Evolutionary conservation across 2,888 invertebrate species (phyloP).

Genomic region (Nephrocerus scutellatus): DNA sequence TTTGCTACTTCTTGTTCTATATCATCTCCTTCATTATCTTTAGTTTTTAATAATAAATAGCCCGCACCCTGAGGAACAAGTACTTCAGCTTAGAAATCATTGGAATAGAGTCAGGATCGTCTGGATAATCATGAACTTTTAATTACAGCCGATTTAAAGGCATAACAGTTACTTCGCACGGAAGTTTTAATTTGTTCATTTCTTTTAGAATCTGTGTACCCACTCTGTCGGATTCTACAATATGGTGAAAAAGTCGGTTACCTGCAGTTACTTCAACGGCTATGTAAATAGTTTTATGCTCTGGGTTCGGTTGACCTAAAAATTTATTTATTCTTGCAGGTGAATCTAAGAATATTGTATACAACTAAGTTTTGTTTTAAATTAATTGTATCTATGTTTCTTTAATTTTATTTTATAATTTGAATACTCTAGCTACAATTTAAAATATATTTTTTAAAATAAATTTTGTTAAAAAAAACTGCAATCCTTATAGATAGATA

Average conservation of each 20-base stretch:
- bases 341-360: no score
- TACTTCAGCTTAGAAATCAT: constrained; percentile 92
- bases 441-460: no score
- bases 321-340: no score
- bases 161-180: constrained; percentile 99
- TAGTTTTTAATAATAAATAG: constrained; percentile 84
- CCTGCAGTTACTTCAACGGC: constrained; percentile 93
- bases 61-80: constrained; percentile 93
- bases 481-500: no score
- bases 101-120: constrained; percentile 78
- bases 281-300: constrained; percentile 93
- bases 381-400: no score
- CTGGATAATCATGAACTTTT: constrained; percentile 47
- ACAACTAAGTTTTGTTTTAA: no score
- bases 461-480: no score
- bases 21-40: constrained; percentile 65
- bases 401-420: no score
- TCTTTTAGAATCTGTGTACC: constrained; percentile 96
- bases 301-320: no score
- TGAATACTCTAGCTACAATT: no score
- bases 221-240: constrained; percentile 94
- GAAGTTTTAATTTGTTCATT: constrained; percentile 92
- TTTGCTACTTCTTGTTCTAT: constrained; percentile 58
- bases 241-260: constrained; percentile 91
- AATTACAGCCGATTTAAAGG: constrained; percentile 87